These are phyloP conservation scores for Thaumetopoea pityocampa DNA, from an alignment of 1,140 invertebrate species.

Conservation along the genomic window DNA sequence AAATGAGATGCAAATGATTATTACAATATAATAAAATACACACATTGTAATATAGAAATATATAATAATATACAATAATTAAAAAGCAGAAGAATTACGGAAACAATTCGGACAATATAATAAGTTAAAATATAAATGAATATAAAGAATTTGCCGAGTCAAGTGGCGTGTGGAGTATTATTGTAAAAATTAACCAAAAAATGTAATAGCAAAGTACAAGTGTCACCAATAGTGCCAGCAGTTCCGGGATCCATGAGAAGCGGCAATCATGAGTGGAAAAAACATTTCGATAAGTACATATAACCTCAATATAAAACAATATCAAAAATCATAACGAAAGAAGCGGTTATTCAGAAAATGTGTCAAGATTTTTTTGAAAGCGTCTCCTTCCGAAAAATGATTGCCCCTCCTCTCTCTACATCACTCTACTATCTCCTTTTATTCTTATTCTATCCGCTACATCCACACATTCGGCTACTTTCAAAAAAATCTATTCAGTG, in stretches of 20 bases:
- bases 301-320: slow-evolving; percentile 25
- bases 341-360: slow-evolving; percentile 72
- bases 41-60: too few relatives aligned
- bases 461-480: slow-evolving; percentile 68
- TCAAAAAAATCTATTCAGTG: slow-evolving; percentile 74
- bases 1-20: too few relatives aligned
- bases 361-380: slow-evolving; percentile 76
- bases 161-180: slow-evolving; percentile 49
- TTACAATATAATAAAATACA: too few relatives aligned
- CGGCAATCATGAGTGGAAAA: slow-evolving; percentile 77
- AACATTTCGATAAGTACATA: slow-evolving; percentile 70
- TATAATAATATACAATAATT: too few relatives aligned
- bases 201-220: slow-evolving; percentile 26
- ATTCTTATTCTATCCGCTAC: slow-evolving; percentile 42
- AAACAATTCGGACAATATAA: too few relatives aligned
- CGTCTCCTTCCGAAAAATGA: slow-evolving; percentile 65
- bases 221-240: slow-evolving; percentile 69
- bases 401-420: slow-evolving; percentile 62
- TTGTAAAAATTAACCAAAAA: slow-evolving; percentile 26
- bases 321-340: slow-evolving; percentile 27
- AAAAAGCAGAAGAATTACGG: too few relatives aligned
- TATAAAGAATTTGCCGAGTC: slow-evolving; percentile 38
- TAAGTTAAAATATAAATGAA: slow-evolving; percentile 13
- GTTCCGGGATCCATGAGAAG: slow-evolving; percentile 73
- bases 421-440: slow-evolving; percentile 29